phyloP scores from a whole-genome alignment of 2,113 vertebrate genomes.

The Tragulus kanchil region DNA sequence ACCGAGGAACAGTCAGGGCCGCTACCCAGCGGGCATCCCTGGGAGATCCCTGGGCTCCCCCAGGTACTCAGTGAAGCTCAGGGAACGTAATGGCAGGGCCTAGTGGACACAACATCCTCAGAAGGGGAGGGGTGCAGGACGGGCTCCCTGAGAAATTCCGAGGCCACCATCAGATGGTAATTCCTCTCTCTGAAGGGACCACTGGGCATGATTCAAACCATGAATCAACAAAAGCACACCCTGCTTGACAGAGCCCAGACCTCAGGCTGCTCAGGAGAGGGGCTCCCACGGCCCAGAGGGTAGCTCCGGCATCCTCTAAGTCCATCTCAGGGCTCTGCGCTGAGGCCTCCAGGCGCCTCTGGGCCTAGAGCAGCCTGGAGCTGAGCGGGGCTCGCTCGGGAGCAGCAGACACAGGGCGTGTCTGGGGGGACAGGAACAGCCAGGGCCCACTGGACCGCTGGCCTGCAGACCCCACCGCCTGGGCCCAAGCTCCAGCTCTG shows the following conservation, averaged over 20 bases:
- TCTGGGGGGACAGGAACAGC: not conserved
- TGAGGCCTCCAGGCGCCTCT: not conserved
- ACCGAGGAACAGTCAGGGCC: not conserved
- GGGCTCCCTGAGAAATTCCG: not conserved
- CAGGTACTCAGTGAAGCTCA: not conserved
- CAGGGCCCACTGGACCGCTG: not conserved
- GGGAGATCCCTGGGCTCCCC: not conserved
- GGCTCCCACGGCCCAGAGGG: not conserved
- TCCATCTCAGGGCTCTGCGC: not conserved
- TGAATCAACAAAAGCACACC: not conserved
- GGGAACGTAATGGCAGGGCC: not conserved
- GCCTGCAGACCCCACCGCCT: not conserved
- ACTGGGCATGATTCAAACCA: not conserved
- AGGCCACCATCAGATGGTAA: not conserved
- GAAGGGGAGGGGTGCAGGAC: accelerated
- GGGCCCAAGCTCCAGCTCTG: not conserved
- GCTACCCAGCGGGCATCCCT: not conserved
- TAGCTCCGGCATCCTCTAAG: not conserved
- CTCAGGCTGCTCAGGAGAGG: not conserved
- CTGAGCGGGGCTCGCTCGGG: not conserved
- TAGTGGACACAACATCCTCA: not conserved
- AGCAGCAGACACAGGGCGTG: not conserved
- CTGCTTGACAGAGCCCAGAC: not conserved
- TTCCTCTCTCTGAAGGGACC: not conserved
- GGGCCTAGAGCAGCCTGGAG: not conserved